Evolutionary conservation across 2,888 invertebrate species (phyloP).

Genomic region (Melanophora roralis): DNA sequence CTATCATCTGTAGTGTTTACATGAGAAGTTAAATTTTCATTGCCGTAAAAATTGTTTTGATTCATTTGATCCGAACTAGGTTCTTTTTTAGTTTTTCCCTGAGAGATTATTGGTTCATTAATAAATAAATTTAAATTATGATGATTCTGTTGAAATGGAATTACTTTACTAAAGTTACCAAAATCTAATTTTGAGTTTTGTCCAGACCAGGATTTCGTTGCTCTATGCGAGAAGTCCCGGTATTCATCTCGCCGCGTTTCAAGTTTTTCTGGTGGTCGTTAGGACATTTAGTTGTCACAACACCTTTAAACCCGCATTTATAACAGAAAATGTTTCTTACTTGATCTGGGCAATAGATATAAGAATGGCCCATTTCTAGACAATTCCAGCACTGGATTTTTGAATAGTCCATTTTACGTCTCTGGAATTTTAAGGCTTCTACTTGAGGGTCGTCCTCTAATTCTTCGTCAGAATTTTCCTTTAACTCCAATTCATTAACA

Average conservation of each 20-base stretch:
- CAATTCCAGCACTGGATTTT: neutral
- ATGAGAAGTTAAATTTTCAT: too few relatives aligned
- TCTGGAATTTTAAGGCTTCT: neutral
- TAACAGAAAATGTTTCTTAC: slow-evolving; percentile 2
- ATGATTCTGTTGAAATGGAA: neutral
- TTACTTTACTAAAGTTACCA: neutral
- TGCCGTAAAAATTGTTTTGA: too few relatives aligned
- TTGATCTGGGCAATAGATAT: neutral
- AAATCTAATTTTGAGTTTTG: neutral
- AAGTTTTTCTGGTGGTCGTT: slow-evolving; percentile 14
- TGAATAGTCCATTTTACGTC: neutral
- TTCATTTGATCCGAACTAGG: too few relatives aligned
- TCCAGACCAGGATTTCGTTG: neutral
- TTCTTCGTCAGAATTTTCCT: neutral
- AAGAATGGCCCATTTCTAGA: slow-evolving; percentile 5
- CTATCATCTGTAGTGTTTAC: neutral
- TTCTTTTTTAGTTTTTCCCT: too few relatives aligned
- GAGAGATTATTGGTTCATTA: neutral
- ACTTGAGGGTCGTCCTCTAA: slow-evolving; percentile 6
- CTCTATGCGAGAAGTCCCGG: slow-evolving; percentile 13
- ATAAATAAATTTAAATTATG: neutral
- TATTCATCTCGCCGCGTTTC: slow-evolving; percentile 1
- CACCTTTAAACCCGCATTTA: slow-evolving; percentile 2
- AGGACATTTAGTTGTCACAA: neutral
- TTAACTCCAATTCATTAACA: neutral